A percentile compares a stretch with the other conserved stretches of the same genome.
Evolutionary conservation across 2,888 invertebrate species (phyloP).

Genomic region (Phyllotreta cruciferae): DNA sequence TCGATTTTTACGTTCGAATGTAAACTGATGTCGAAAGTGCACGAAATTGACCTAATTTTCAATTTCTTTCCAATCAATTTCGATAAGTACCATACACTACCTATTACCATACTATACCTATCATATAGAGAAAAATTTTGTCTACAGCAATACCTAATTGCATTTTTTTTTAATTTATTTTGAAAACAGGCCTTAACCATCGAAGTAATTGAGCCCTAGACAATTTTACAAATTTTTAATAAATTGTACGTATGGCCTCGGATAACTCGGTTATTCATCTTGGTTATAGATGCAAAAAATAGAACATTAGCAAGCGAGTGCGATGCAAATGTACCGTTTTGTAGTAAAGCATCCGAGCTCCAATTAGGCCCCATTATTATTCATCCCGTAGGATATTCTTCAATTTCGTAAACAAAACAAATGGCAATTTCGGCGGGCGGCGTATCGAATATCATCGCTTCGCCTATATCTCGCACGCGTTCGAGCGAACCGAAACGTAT

Average conservation of each 20-base stretch:
- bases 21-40: constrained; percentile 20
- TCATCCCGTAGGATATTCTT: not conserved
- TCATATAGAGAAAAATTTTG: not conserved
- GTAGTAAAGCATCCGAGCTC: too few species aligned
- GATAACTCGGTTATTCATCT: too few species aligned
- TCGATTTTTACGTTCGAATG: constrained; percentile 10
- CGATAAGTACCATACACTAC: not conserved
- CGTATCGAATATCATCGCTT: constrained; percentile 2
- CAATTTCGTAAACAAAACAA: constrained; percentile 1
- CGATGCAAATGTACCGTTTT: too few species aligned
- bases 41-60: constrained; percentile 23
- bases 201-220: too few species aligned
- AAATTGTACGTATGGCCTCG: too few species aligned
- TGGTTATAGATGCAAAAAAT: too few species aligned
- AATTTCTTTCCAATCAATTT: too few species aligned
- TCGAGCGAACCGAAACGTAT: not conserved
- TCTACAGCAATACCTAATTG: too few species aligned
- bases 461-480: not conserved
- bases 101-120: not conserved
- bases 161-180: too few species aligned
- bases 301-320: too few species aligned
- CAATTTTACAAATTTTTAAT: too few species aligned
- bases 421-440: not conserved
- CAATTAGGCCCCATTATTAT: not conserved
- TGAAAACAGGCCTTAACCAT: too few species aligned